Percentiles rank a stretch among this genome's conserved stretches.
phyloP scores from a whole-genome alignment of 2,113 vertebrate species.

The Hydrolagus affinis region DNA sequence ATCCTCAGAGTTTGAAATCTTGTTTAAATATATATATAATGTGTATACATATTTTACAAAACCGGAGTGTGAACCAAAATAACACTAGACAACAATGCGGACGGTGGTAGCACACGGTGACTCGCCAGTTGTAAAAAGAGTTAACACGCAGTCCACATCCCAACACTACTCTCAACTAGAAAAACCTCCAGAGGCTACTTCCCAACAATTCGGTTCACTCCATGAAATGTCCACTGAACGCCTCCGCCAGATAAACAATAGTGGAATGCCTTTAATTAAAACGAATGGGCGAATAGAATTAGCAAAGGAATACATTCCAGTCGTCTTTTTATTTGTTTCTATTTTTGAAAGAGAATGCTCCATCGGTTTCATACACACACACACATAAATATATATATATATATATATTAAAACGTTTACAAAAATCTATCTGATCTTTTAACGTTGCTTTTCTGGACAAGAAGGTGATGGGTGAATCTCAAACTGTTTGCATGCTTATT shows the following conservation, averaged over 20 bases:
- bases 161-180: conserved; percentile 25
- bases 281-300: conserved; percentile 16
- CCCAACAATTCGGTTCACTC: conserved; percentile 24
- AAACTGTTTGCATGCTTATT: not conserved
- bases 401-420: not conserved
- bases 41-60: not conserved
- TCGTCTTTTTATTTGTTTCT: not conserved
- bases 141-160: conserved; percentile 13
- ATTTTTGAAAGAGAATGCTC: no score
- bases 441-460: not conserved
- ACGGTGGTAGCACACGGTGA: not conserved
- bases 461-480: not conserved
- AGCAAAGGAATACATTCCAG: conserved; percentile 21
- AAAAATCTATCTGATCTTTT: no score
- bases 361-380: no score
- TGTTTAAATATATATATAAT: conserved; percentile 22
- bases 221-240: conserved; percentile 23
- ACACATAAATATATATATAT: no score
- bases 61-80: not conserved
- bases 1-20: not conserved
- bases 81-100: not conserved
- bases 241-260: conserved; percentile 18
- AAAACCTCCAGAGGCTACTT: conserved; percentile 31
- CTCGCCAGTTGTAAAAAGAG: conserved; percentile 16
- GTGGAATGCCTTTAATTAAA: conserved; percentile 29